Percentiles rank a stretch among this genome's conserved stretches.
phyloP scores from a whole-genome alignment of 2,113 vertebrate genomes.

The Phaethornis superciliosus region DNA sequence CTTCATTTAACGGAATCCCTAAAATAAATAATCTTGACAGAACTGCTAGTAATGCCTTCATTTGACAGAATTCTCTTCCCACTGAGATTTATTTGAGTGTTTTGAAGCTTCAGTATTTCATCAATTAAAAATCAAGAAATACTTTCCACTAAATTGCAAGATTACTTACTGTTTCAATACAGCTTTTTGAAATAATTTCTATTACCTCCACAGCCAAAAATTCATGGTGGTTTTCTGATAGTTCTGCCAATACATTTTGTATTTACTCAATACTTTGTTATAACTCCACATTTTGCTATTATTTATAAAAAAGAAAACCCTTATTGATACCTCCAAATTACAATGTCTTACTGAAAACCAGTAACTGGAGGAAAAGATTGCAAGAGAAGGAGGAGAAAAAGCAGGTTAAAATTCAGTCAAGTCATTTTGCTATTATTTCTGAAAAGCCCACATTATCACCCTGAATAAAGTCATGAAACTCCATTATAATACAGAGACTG shows the following conservation, averaged over 20 bases:
- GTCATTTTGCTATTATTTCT: background rate
- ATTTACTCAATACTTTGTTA: background rate
- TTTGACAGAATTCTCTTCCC: background rate
- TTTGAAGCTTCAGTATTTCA: background rate
- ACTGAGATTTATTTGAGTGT: background rate
- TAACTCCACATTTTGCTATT: background rate
- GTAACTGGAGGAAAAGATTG: background rate
- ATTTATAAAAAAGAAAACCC: background rate
- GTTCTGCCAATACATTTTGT: background rate
- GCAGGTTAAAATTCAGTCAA: background rate
- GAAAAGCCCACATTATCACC: background rate
- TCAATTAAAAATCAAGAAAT: background rate
- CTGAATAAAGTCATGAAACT: background rate
- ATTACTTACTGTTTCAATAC: background rate
- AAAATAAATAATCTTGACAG: background rate
- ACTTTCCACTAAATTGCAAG: background rate
- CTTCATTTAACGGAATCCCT: background rate
- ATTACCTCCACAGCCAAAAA: background rate
- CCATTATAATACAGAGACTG: background rate
- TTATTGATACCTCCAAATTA: background rate
- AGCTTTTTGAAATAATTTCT: background rate
- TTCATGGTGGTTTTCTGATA: background rate
- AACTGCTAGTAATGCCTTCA: background rate
- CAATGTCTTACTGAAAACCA: background rate
- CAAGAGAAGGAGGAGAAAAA: background rate